phyloP scores from a whole-genome alignment of 2,113 vertebrate genomes.

The Tetrax tetrax region DNA sequence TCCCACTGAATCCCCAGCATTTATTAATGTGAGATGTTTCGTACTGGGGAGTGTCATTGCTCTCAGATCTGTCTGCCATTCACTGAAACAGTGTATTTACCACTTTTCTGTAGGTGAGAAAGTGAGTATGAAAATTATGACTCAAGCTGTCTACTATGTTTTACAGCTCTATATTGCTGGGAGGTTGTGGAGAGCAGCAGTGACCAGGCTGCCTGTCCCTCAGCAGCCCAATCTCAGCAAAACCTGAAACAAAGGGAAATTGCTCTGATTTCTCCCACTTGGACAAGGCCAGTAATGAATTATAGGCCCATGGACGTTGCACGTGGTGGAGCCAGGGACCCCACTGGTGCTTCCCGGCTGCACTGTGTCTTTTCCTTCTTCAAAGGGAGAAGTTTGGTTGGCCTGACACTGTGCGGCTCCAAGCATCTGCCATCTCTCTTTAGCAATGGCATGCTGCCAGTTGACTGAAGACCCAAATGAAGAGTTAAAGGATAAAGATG shows the following conservation, averaged over 20 bases:
- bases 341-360: background rate
- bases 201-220: background rate
- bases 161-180: background rate
- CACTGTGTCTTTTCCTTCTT: background rate
- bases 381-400: background rate
- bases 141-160: background rate
- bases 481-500: background rate
- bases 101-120: background rate
- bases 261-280: background rate
- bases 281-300: background rate
- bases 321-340: background rate
- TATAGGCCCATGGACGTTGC: fast-evolving
- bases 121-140: background rate
- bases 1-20: background rate
- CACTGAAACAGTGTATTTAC: background rate
- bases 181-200: background rate
- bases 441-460: background rate
- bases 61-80: background rate
- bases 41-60: background rate
- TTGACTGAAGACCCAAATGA: background rate
- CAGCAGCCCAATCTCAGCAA: background rate
- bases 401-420: background rate
- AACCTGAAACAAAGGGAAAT: background rate
- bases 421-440: background rate
- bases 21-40: background rate